A percentile compares a stretch with the other conserved stretches of the same genome.
These are phyloP conservation scores for Ellobius talpinus DNA, from an alignment of 2,113 vertebrate species.

Conservation along the genomic window DNA sequence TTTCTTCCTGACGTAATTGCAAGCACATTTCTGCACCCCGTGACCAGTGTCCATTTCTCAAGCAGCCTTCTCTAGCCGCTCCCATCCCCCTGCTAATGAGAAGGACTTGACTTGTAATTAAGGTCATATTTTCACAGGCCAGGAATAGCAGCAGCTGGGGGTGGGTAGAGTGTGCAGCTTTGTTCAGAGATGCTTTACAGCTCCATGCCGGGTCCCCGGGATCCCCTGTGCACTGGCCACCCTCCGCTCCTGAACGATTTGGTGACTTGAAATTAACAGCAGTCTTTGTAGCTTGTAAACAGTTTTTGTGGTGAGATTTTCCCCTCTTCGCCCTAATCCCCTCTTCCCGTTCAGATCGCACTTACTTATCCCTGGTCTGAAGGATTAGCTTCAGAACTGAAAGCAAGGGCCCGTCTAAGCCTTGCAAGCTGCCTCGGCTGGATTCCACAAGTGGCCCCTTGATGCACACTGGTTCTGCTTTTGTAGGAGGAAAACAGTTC, in stretches of 20 bases:
- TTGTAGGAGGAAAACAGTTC: not conserved
- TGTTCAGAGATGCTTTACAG: not conserved
- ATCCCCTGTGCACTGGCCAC: constrained; percentile 66
- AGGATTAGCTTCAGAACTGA: constrained; percentile 77
- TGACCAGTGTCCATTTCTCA: constrained; percentile 60
- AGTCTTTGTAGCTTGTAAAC: constrained; percentile 87
- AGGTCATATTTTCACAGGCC: constrained; percentile 82
- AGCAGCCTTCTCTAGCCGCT: constrained; percentile 52
- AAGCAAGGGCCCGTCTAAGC: constrained; percentile 72
- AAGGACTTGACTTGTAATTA: constrained; percentile 84
- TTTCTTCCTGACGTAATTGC: constrained; percentile 85
- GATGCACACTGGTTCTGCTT: constrained; percentile 8
- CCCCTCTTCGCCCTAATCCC: constrained; percentile 72
- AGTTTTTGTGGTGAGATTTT: constrained; percentile 82
- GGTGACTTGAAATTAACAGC: constrained; percentile 87
- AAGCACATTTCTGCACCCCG: constrained; percentile 84
- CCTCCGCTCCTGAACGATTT: constrained; percentile 81
- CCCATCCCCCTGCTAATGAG: constrained; percentile 67
- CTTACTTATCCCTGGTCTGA: constrained; percentile 81
- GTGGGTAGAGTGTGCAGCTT: constrained; percentile 52
- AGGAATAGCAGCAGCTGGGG: constrained; percentile 69
- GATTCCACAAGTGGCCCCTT: not conserved
- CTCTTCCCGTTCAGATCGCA: constrained; percentile 82
- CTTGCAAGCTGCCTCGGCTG: constrained; percentile 56
- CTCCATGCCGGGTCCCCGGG: constrained; percentile 12